phyloP scores from a whole-genome alignment of 2,888 invertebrate species.

The Dynastes tityus region DNA sequence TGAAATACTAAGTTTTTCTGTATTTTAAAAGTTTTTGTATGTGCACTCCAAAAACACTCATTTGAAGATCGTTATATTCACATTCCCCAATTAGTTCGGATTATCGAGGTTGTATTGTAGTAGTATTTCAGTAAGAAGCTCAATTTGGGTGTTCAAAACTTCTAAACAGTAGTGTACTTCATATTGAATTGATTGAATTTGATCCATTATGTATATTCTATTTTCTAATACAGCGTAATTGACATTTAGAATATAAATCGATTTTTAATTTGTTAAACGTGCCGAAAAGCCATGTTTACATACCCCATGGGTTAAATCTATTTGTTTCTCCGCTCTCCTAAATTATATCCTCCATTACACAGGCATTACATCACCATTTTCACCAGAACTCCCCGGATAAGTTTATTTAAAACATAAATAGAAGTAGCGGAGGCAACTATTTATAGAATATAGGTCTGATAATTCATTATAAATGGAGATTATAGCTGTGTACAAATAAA shows the following conservation, averaged over 20 bases:
- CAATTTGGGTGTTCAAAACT: neutral
- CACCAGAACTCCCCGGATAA: slow-evolving; percentile 47
- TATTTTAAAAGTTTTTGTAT: too few relatives aligned
- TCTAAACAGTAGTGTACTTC: neutral
- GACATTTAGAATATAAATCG: slow-evolving; percentile 32
- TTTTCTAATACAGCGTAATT: slow-evolving; percentile 17
- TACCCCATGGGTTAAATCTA: slow-evolving; percentile 45
- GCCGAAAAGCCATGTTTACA: slow-evolving; percentile 34
- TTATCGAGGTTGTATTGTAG: too few relatives aligned
- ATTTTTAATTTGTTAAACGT: slow-evolving; percentile 41
- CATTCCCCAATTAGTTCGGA: too few relatives aligned
- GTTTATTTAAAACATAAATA: slow-evolving; percentile 48
- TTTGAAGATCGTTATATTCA: too few relatives aligned
- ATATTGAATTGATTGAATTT: slow-evolving; percentile 1
- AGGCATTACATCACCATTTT: slow-evolving; percentile 47
- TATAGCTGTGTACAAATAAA: slow-evolving; percentile 47
- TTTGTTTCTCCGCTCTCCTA: slow-evolving; percentile 43
- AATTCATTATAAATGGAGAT: slow-evolving; percentile 48
- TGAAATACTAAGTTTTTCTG: too few relatives aligned
- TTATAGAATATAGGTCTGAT: slow-evolving; percentile 48
- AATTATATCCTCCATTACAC: slow-evolving; percentile 47
- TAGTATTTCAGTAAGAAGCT: too few relatives aligned
- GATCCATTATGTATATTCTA: neutral
- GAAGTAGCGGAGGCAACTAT: slow-evolving; percentile 47
- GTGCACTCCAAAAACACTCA: too few relatives aligned